Base-by-base conservation (phyloP, 2,888 invertebrate species). In the Biston betularia region DNA sequence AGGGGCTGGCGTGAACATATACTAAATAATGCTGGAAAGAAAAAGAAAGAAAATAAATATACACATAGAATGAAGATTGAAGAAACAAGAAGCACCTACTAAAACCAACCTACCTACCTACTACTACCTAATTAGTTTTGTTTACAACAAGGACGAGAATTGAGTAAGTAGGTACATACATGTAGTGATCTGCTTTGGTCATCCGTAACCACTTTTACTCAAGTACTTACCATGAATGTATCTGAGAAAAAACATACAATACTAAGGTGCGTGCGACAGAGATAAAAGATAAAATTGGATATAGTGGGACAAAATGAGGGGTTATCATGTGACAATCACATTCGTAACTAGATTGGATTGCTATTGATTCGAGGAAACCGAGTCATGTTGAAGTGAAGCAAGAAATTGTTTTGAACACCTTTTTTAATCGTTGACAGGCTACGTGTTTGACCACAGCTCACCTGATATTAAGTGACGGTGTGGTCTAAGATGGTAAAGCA, bases 271-370 rank as follows among this genome's bases (percentile, higher is more conserved):
- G 63, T 40, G 49, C 11, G 56, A 61, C 44, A 33, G 35, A 54
- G 62, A 62, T 38, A 33, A 55, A 59, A 44, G 8, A 59, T 73
- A 61, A 15, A 69, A 24, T 24, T 24, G 24, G 24, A 24, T 2
- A 70, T 70, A 67, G 53, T 69, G 69, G 55, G 59, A 73, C 70
- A 54, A 76, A 79, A 82, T 77, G 79, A 82, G 71, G 24, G 73
- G 75, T 82, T 80, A 85, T 84, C 75, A 71, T 79, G 82, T 82
- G 78, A 83, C 79, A 82, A 83, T 85, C 80, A 82, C 87, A 86
- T 80, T 82, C 78, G 82, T 87, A 90, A 90, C 90, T 86, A 89
- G 88, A 89, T 87, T 83, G 79, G 81, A 85, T 85, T 79, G 75
- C 48, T 68, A 76, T 68, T 63, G 67, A 63, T 59, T 40, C 50